Evolutionary conservation across 2,888 invertebrate genomes (phyloP).

Genomic region (Neoitamus cyanurus): DNA sequence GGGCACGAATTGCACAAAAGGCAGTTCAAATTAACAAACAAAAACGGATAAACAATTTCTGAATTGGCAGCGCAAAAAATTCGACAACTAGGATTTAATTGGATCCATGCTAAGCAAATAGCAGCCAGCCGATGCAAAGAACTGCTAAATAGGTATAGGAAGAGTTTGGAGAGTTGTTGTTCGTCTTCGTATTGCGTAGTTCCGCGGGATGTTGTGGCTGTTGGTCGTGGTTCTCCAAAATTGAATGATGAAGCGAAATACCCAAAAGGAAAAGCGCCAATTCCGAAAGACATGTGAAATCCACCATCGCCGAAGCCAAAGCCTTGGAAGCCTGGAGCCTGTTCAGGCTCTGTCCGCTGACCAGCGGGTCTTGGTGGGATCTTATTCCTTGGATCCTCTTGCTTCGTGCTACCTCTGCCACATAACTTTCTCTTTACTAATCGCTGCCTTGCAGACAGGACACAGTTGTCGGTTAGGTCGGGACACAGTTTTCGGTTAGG

Average conservation of each 20-base stretch:
- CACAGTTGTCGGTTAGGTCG: conserved; percentile 92
- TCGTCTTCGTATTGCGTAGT: conserved; percentile 92
- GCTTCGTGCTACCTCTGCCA: conserved; percentile 90
- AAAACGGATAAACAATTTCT: not conserved
- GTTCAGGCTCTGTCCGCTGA: conserved; percentile 93
- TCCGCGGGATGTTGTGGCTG: conserved; percentile 79
- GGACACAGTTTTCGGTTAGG: too few relatives aligned
- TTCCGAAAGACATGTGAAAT: conserved; percentile 98
- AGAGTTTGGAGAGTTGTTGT: conserved; percentile 91
- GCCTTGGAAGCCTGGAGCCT: conserved; percentile 81
- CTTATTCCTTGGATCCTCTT: conserved; percentile 85
- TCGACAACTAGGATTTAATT: not conserved
- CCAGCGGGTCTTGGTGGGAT: conserved; percentile 95
- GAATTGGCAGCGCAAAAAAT: not conserved
- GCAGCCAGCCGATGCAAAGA: conserved; percentile 89
- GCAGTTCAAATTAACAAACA: not conserved
- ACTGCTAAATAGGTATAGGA: conserved; percentile 94
- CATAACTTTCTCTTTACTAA: conserved; percentile 96
- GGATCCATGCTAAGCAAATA: conserved; percentile 77
- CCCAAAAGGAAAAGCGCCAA: conserved; percentile 97
- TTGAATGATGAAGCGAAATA: conserved; percentile 96
- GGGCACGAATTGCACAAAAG: not conserved
- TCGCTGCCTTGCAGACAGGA: conserved; percentile 98
- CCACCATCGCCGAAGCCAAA: conserved; percentile 91
- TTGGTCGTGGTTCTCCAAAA: conserved; percentile 86